These are phyloP conservation scores for Subacronicta megacephala DNA, from an alignment of 2,888 invertebrate species.

Conservation along the genomic window DNA sequence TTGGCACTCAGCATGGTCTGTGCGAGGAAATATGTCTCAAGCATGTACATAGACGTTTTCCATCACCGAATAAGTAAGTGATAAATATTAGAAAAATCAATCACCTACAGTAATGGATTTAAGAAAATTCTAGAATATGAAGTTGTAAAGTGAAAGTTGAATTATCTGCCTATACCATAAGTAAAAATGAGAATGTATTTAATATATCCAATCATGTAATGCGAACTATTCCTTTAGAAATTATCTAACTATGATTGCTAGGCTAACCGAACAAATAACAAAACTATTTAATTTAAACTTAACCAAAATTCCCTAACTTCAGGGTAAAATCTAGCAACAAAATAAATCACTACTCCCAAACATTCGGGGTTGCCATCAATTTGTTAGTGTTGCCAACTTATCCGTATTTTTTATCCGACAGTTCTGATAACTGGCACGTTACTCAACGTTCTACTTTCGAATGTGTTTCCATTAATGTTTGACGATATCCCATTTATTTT, in stretches of 20 bases:
- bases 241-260: not conserved
- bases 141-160: no score
- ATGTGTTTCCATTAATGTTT: constrained; percentile 38
- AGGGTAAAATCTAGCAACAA: constrained; percentile 11
- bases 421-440: constrained; percentile 30
- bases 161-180: no score
- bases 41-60: no score
- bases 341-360: constrained; percentile 32
- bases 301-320: constrained; percentile 12
- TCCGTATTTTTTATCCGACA: constrained; percentile 32
- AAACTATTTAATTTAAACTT: constrained; percentile 22
- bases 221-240: not conserved
- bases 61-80: no score
- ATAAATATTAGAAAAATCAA: no score
- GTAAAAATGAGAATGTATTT: no score
- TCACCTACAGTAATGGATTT: no score
- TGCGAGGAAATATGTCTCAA: no score
- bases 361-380: constrained; percentile 22
- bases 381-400: constrained; percentile 42
- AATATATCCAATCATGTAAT: no score
- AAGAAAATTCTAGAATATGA: no score
- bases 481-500: constrained; percentile 42
- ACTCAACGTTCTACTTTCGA: constrained; percentile 34
- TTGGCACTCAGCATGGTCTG: no score
- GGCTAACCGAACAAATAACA: not conserved